phyloP scores from a whole-genome alignment of 1,140 invertebrate genomes.

The Zaprionus inermis region DNA sequence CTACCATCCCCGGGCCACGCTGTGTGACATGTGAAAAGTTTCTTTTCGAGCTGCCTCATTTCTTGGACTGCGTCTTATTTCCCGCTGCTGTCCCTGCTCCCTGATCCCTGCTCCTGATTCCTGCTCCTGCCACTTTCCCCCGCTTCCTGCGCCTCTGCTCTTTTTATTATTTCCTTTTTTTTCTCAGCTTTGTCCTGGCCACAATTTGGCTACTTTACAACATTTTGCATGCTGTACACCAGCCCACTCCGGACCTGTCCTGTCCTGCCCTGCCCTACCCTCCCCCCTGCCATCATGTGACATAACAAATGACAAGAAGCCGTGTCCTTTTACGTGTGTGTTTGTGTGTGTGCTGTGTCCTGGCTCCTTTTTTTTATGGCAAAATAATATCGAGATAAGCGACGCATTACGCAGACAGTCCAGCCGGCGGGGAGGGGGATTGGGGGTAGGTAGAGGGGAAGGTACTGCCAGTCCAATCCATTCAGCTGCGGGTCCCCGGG shows the following conservation, averaged over 20 bases:
- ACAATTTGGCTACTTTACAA: conserved; percentile 64
- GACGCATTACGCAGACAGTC: conserved; percentile 45
- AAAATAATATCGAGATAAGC: conserved; percentile 79
- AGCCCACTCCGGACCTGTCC: not conserved
- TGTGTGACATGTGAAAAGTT: conserved; percentile 74
- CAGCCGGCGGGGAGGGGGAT: not conserved
- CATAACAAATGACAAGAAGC: conserved; percentile 68
- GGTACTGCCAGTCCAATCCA: not conserved
- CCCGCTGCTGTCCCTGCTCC: not conserved
- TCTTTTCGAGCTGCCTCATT: conserved; percentile 29
- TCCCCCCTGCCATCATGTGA: conserved; percentile 25
- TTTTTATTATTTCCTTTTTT: conserved; percentile 39
- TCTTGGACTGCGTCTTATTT: conserved; percentile 23
- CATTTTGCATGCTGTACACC: conserved; percentile 52
- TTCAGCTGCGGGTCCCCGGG: conserved; percentile 48
- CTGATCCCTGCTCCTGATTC: conserved; percentile 10
- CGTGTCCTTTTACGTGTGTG: conserved; percentile 17
- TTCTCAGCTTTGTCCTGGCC: conserved; percentile 29
- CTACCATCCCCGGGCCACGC: not conserved
- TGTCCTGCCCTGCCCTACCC: no score
- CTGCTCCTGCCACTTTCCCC: not conserved
- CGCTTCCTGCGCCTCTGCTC: conserved; percentile 11
- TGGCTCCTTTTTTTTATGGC: conserved; percentile 63
- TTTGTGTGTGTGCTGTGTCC: conserved; percentile 40
- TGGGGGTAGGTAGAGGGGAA: not conserved